Evolutionary conservation across 2,113 vertebrate species (phyloP).

Genomic region (Haemorhous mexicanus): DNA sequence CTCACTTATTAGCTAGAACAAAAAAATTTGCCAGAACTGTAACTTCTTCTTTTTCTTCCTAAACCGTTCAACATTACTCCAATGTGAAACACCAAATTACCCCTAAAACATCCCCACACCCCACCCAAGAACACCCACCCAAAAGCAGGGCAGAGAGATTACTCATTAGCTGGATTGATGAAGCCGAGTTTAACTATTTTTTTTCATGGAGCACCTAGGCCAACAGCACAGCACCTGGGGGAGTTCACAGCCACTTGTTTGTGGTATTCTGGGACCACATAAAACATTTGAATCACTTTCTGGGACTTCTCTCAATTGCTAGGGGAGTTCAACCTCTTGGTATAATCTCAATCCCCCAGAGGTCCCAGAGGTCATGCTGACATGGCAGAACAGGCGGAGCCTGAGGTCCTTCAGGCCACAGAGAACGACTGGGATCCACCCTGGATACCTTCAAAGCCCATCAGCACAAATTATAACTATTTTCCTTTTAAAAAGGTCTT

Average conservation of each 20-base stretch:
- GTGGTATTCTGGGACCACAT: neutral
- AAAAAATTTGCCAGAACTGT: too few relatives aligned
- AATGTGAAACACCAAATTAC: too few relatives aligned
- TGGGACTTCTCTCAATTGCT: neutral
- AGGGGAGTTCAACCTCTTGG: neutral
- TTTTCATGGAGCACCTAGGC: neutral
- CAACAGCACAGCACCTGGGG: neutral
- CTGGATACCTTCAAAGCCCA: neutral
- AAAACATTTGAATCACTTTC: neutral
- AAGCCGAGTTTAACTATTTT: neutral
- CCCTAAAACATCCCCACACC: too few relatives aligned
- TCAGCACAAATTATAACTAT: neutral
- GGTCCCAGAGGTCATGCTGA: neutral
- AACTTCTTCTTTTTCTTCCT: too few relatives aligned
- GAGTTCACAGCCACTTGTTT: accelerated
- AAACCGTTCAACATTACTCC: too few relatives aligned
- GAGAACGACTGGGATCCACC: neutral
- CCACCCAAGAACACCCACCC: too few relatives aligned
- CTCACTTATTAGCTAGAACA: too few relatives aligned
- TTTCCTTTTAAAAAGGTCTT: neutral
- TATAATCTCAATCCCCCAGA: neutral
- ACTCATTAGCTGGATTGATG: neutral
- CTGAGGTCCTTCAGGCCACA: neutral
- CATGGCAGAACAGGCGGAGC: too few relatives aligned
- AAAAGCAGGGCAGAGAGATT: neutral